These are phyloP conservation scores for Anastrepha obliqua DNA, from an alignment of 1,140 invertebrate genomes.

Conservation along the genomic window DNA sequence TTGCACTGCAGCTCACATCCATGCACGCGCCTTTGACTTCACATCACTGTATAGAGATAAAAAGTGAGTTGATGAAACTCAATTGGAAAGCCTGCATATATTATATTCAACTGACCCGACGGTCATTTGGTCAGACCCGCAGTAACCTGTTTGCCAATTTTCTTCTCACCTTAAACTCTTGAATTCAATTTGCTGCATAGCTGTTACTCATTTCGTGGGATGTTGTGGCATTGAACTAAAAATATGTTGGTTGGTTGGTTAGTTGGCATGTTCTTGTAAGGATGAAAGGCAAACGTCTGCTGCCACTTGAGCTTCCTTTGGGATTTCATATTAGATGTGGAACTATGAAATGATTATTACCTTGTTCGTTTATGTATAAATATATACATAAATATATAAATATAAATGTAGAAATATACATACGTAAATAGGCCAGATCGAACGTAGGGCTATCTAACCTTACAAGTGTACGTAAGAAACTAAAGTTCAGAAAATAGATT, in stretches of 20 bases:
- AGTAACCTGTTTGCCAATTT: neutral
- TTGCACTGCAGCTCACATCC: no score
- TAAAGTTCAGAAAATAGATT: no score
- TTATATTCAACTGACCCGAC: neutral
- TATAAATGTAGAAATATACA: no score
- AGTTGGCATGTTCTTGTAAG: neutral
- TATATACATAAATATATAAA: neutral
- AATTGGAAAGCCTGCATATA: neutral
- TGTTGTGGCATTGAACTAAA: no score
- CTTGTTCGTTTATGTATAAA: neutral
- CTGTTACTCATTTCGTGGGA: no score
- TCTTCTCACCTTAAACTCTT: neutral
- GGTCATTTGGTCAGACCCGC: neutral
- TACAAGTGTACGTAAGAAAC: no score
- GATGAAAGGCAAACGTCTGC: neutral
- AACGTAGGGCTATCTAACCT: no score
- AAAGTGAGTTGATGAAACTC: constrained; percentile 31
- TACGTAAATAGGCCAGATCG: no score
- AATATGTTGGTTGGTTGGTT: neutral
- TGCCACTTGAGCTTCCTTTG: neutral
- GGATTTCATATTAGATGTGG: constrained; percentile 16
- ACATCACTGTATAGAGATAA: neutral
- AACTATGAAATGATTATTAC: neutral
- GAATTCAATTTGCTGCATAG: no score
- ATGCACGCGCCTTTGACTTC: neutral